Percentiles rank a stretch among this genome's conserved stretches.
These are phyloP conservation scores for Clarias pachynema DNA, from an alignment of 2,797 vertebrate genomes.

Conservation along the genomic window DNA sequence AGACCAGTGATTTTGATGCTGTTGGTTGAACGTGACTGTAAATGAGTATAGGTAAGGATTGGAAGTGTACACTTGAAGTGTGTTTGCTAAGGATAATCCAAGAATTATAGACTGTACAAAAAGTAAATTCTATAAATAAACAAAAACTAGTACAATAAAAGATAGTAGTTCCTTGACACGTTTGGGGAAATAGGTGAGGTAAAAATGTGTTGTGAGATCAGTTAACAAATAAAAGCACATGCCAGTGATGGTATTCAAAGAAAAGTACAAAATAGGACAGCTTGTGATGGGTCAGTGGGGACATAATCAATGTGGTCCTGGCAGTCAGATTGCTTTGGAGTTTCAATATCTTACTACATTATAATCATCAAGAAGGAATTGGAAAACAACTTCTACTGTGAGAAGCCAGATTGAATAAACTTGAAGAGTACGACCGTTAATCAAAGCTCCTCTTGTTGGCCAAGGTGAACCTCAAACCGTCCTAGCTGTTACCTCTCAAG, in stretches of 20 bases:
- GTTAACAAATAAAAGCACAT: background rate
- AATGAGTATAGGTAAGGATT: background rate
- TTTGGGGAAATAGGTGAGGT: background rate
- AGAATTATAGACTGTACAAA: background rate
- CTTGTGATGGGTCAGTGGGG: background rate
- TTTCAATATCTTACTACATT: slow-evolving; percentile 4
- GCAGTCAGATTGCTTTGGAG: background rate
- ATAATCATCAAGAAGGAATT: background rate
- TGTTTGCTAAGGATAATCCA: too few species aligned
- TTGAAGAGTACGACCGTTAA: slow-evolving; percentile 28
- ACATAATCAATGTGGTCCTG: background rate
- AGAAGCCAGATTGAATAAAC: slow-evolving; percentile 37
- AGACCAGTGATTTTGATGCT: slow-evolving; percentile 1
- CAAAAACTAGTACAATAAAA: background rate
- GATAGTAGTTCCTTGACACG: too few species aligned
- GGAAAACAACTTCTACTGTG: slow-evolving; percentile 17
- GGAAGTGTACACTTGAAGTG: background rate
- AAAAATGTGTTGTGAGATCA: background rate
- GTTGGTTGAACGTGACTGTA: background rate
- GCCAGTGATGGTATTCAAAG: background rate
- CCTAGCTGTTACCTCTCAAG: slow-evolving; percentile 39
- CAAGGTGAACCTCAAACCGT: slow-evolving; percentile 22
- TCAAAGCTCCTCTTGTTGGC: slow-evolving; percentile 36
- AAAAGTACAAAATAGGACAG: background rate
- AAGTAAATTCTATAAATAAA: background rate